Conservation (phyloP, 2,797 vertebrate species). For the Tolypeutes matacus region DNA sequence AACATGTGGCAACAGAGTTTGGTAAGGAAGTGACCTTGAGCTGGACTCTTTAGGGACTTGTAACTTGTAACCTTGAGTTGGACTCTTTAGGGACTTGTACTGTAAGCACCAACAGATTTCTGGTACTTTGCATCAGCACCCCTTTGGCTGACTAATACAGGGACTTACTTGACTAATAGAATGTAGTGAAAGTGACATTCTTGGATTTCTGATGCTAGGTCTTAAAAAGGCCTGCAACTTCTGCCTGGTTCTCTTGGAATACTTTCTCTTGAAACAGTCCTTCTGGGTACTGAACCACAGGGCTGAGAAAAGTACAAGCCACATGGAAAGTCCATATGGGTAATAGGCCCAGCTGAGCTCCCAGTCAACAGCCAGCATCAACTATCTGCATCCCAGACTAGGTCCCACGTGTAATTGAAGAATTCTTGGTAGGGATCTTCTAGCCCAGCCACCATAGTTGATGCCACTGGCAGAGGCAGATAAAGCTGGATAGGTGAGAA, state of each 20-base stretch:
- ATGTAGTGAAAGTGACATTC: not conserved
- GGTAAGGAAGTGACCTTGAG: too few species aligned
- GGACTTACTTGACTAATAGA: not conserved
- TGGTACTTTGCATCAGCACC: too few species aligned
- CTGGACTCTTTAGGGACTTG: too few species aligned
- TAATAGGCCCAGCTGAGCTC: not conserved
- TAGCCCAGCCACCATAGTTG: not conserved
- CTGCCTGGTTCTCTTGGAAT: not conserved
- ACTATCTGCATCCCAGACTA: not conserved
- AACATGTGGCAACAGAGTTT: too few species aligned
- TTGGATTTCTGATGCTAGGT: not conserved
- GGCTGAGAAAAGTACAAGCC: not conserved
- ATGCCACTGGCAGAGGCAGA: not conserved
- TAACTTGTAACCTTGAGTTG: too few species aligned
- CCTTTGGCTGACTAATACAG: too few species aligned
- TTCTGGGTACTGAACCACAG: not conserved
- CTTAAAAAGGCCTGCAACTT: not conserved
- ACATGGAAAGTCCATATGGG: not conserved
- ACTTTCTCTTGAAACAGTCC: not conserved
- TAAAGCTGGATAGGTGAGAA: not conserved
- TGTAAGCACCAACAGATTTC: too few species aligned
- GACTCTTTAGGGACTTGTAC: too few species aligned
- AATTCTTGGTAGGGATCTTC: not conserved
- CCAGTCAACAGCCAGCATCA: not conserved
- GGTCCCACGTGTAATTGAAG: not conserved